These are phyloP conservation scores for Bimastos eiseni DNA, from an alignment of 2,888 invertebrate genomes.

Conservation along the genomic window DNA sequence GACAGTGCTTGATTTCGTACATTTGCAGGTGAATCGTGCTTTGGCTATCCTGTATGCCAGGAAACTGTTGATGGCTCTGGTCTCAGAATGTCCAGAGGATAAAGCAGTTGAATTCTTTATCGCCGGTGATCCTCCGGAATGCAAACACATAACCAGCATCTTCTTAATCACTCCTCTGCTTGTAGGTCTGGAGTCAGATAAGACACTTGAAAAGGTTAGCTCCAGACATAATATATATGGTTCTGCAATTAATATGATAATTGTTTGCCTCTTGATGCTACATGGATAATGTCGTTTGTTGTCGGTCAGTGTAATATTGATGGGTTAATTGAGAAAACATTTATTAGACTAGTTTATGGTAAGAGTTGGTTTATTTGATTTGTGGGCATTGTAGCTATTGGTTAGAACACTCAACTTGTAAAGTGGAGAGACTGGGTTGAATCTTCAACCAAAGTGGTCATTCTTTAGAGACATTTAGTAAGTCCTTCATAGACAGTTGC, in stretches of 20 bases:
- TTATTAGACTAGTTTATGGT: too few species aligned
- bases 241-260: not conserved
- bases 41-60: not conserved
- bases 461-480: too few species aligned
- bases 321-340: too few species aligned
- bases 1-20: not conserved
- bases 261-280: not conserved
- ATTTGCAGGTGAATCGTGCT: not conserved
- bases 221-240: not conserved
- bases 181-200: not conserved
- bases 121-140: not conserved
- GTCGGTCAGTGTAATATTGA: too few species aligned
- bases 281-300: too few species aligned
- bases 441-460: too few species aligned
- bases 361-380: too few species aligned
- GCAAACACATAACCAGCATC: not conserved
- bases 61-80: not conserved
- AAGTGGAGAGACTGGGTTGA: too few species aligned
- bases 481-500: too few species aligned
- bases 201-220: not conserved
- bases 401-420: too few species aligned
- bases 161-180: not conserved
- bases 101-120: slow-evolving; percentile 3
- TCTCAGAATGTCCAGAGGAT: slow-evolving; percentile 15
- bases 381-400: too few species aligned